These are phyloP conservation scores for Oophaga sylvatica DNA, from an alignment of 2,797 vertebrate genomes.

Conservation along the genomic window DNA sequence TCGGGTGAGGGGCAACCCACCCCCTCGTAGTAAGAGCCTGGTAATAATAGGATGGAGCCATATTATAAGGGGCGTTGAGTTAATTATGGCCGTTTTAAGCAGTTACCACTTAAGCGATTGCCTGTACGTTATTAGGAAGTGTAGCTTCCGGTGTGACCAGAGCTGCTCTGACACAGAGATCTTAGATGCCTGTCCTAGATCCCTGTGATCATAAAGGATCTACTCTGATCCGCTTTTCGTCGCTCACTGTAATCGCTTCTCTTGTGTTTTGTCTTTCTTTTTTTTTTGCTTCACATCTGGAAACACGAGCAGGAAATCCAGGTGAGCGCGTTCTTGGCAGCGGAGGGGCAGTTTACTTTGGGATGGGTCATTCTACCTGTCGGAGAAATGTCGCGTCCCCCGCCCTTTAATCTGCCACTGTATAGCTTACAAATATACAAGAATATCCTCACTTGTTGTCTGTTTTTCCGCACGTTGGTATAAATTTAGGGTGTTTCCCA, in stretches of 20 bases:
- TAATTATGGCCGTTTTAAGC: no score
- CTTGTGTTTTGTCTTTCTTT: background rate
- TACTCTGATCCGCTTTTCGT: background rate
- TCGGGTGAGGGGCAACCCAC: no score
- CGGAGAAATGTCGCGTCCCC: background rate
- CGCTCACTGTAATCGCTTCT: background rate
- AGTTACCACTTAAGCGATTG: no score
- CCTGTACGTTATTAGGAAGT: no score
- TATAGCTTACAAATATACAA: background rate
- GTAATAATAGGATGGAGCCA: no score
- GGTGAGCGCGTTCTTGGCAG: background rate
- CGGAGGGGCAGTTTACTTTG: background rate
- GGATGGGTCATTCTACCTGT: background rate
- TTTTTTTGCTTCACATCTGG: background rate
- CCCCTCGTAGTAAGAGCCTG: no score
- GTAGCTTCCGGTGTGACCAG: no score
- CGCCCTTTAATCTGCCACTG: background rate
- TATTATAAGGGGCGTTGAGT: no score
- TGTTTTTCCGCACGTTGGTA: background rate
- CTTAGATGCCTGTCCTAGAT: background rate
- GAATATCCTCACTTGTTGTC: background rate
- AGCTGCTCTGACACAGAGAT: no score
- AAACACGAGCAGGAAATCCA: slow-evolving; percentile 3
- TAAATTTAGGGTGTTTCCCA: background rate
- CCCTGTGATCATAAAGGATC: background rate